phyloP scores from a whole-genome alignment of 2,797 vertebrate genomes.

The Tenualosa thibaudeaui region DNA sequence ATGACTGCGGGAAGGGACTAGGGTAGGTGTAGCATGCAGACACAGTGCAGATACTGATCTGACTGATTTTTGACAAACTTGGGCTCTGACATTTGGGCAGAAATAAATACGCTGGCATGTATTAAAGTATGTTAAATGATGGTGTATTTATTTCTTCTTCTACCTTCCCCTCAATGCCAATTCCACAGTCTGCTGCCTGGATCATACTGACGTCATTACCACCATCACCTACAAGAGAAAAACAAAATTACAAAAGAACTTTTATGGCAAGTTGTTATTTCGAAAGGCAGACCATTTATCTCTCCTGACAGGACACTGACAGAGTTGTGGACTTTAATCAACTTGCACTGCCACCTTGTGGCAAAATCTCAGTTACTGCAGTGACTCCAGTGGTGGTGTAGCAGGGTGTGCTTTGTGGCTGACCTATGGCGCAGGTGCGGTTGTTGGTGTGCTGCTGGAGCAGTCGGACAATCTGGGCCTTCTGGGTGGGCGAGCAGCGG shows the following conservation, averaged over 20 bases:
- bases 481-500: conserved; percentile 95
- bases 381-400: not conserved
- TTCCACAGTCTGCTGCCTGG: conserved; percentile 84
- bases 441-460: conserved; percentile 88
- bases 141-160: not conserved
- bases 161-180: conserved; percentile 82
- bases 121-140: not conserved
- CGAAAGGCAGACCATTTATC: not conserved
- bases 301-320: not conserved
- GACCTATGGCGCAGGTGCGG: conserved; percentile 93
- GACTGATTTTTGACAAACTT: not conserved
- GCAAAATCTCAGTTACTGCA: not conserved
- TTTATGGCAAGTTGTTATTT: not conserved
- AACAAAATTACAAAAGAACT: not conserved
- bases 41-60: no score
- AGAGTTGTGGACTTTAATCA: not conserved
- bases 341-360: not conserved
- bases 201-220: conserved; percentile 99
- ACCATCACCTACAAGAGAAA: conserved; percentile 83
- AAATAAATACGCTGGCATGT: not conserved
- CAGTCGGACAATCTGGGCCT: conserved; percentile 89
- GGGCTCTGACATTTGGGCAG: not conserved
- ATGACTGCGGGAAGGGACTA: no score
- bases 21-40: no score
- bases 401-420: no score